A percentile compares a stretch with the other conserved stretches of the same genome.
Conservation (phyloP, 2,113 vertebrate species). For the Dasyornis broadbenti region DNA sequence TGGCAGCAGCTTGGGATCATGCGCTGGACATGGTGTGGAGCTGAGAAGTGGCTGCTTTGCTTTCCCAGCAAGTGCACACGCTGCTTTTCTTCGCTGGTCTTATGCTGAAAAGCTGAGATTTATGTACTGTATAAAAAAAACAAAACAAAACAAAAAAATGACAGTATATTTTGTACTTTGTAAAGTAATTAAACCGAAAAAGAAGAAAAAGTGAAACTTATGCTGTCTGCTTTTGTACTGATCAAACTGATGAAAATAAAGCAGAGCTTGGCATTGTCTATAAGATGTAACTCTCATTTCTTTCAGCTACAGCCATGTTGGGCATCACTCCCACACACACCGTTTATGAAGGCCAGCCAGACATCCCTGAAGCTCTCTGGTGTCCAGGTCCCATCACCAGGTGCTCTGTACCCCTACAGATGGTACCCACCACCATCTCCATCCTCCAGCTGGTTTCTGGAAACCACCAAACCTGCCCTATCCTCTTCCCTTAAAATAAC, state of each 20-base stretch:
- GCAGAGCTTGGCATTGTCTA: slow-evolving; percentile 41
- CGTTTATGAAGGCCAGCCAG: background rate
- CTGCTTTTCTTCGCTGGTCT: slow-evolving; percentile 43
- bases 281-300: background rate
- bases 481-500: too few relatives aligned
- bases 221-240: slow-evolving; percentile 50
- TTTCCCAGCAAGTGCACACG: background rate
- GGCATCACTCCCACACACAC: background rate
- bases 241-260: slow-evolving; percentile 44
- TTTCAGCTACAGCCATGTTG: rapidly evolving
- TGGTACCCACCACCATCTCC: background rate
- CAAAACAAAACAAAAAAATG: slow-evolving; percentile 34
- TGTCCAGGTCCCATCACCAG: rapidly evolving
- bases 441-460: background rate
- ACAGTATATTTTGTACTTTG: slow-evolving; percentile 82
- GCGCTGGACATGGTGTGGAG: background rate
- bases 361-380: rapidly evolving
- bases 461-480: background rate
- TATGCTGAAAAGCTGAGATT: slow-evolving; percentile 60
- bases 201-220: slow-evolving; percentile 28
- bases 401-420: background rate
- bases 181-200: slow-evolving; percentile 75
- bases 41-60: slow-evolving; percentile 21
- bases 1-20: background rate
- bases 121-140: slow-evolving; percentile 69